Percentiles rank a stretch among this genome's conserved stretches.
Evolutionary conservation across 1,140 invertebrate species (phyloP).

Genomic region (Dysdera silvatica): DNA sequence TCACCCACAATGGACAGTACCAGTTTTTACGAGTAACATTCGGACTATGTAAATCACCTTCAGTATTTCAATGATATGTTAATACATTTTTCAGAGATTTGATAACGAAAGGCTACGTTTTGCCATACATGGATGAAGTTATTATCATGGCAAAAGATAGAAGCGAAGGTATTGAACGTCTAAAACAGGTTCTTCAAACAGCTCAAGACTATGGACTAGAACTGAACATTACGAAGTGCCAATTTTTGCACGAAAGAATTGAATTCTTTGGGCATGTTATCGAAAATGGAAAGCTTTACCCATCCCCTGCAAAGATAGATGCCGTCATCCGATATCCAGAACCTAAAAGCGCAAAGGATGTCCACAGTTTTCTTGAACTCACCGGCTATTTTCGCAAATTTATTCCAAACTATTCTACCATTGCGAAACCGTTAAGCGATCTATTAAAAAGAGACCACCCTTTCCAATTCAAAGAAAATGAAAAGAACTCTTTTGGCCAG

Average conservation of each 20-base stretch:
- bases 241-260: neutral
- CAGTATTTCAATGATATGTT: conserved; percentile 35
- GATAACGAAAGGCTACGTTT: neutral
- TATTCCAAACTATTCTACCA: conserved; percentile 34
- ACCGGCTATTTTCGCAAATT: conserved; percentile 38
- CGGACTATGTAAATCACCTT: neutral
- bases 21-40: conserved; percentile 3
- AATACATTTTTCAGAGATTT: conserved; percentile 28
- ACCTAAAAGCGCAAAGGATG: conserved; percentile 34
- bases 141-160: conserved; percentile 8
- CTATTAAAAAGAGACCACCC: conserved; percentile 42
- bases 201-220: neutral
- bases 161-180: conserved; percentile 6
- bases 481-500: conserved; percentile 39
- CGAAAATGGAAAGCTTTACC: neutral
- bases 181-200: neutral
- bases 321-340: conserved; percentile 25
- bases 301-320: neutral
- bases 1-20: conserved; percentile 3
- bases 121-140: conserved; percentile 38
- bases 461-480: conserved; percentile 39
- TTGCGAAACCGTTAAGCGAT: conserved; percentile 39
- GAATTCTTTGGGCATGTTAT: conserved; percentile 4
- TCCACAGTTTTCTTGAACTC: conserved; percentile 38
- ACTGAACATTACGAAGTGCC: neutral